Base-by-base conservation (phyloP, 2,797 vertebrate genomes). In the Sebastes taczanowskii region DNA sequence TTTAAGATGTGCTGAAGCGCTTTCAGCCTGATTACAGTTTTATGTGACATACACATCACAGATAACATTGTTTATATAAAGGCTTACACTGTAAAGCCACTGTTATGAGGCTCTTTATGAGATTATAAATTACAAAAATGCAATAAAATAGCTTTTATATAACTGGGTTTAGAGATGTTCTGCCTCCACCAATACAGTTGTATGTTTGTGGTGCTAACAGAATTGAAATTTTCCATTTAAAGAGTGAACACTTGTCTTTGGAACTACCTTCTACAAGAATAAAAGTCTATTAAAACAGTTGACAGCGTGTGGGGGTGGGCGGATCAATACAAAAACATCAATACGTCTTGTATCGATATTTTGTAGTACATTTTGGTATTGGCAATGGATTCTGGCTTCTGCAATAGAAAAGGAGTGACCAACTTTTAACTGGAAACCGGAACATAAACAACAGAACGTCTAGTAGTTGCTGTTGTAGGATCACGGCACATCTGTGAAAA, bases 11-110 rank as follows among this genome's bases (percentile, higher is more conserved):
- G 35, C 35, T 38, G 11, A n/a, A 30, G 67, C 2, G 20, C 59
- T 69, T 7, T 35, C 27, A 29, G 23, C 18, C 64, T 4, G 55
- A 83, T 59, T 7, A 59, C 42, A 67, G 27, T 42, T 85, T 85
- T 8, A 78, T 72, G 42, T 52, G 73, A 77, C 13, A 27, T 11
- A 25, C 11, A 8, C 7, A 69, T 61, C 52, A 14, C 34, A 30
- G 55, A 69, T 66, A 46, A 70, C 32, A 29, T 2, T 38, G 23
- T 55, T 53, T 58, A 59, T 29, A 9, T 55, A 30, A 30, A 64
- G 13, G 58, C 11, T 20, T n/a, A 20, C 1, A 2, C 11, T 60
- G 18, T 30, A 23, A 61, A 20, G 38, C n/a, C 2, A 34, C 6
- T 25, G 18, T 29, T 14, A 52, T 32, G 14, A 63, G n/a, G 34